Percentiles rank a stretch among this genome's conserved stretches.
phyloP scores from a whole-genome alignment of 2,888 invertebrate species.

The Actias luna region DNA sequence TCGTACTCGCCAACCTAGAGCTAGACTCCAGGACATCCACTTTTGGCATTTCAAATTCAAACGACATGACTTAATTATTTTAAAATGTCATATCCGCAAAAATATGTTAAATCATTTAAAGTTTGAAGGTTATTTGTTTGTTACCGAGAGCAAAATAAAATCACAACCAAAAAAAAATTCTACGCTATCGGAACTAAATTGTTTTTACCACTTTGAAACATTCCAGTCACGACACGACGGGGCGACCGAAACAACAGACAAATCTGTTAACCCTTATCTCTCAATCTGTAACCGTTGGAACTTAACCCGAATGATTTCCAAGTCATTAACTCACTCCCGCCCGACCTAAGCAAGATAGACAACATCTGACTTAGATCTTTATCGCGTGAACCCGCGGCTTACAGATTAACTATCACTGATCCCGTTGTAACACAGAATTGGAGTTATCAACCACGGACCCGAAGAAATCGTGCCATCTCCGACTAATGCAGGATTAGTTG shows the following conservation, averaged over 20 bases:
- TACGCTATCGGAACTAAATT: neutral
- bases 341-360: constrained; percentile 79
- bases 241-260: constrained; percentile 60
- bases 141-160: neutral
- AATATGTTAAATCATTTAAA: too few relatives aligned
- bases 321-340: constrained; percentile 76
- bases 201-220: constrained; percentile 14
- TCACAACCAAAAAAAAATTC: neutral
- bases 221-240: constrained; percentile 17
- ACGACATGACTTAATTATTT: too few relatives aligned
- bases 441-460: constrained; percentile 75
- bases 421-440: constrained; percentile 67
- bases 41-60: too few relatives aligned
- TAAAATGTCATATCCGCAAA: too few relatives aligned
- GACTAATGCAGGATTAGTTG: constrained; percentile 72
- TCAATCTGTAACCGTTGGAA: constrained; percentile 71
- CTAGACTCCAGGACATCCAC: too few relatives aligned
- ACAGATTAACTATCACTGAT: constrained; percentile 70
- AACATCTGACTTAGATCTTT: constrained; percentile 78
- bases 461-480: constrained; percentile 79
- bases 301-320: constrained; percentile 80
- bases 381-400: constrained; percentile 72
- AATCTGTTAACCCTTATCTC: constrained; percentile 78
- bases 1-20: too few relatives aligned
- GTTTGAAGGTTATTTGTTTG: too few relatives aligned